Percentiles rank a stretch among this genome's conserved stretches.
phyloP scores from a whole-genome alignment of 2,888 invertebrate genomes.

The Tipula helvola region DNA sequence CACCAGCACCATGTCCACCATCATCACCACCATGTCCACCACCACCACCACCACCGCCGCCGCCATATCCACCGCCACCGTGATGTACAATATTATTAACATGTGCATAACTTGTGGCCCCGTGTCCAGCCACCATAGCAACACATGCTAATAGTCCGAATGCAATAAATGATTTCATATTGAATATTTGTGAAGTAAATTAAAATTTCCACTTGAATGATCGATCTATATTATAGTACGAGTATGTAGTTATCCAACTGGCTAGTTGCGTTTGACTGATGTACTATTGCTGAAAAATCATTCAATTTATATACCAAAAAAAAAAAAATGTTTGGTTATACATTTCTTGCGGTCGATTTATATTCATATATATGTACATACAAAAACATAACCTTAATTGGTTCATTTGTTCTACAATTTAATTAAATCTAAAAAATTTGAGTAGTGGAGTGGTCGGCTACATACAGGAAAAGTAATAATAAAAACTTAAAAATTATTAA shows the following conservation, averaged over 20 bases:
- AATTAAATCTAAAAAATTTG: neutral
- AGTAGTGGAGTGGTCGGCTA: neutral
- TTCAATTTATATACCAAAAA: neutral
- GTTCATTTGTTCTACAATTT: neutral
- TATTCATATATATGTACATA: no score
- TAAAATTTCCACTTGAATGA: neutral
- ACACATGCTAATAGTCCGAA: neutral
- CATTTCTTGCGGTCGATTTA: neutral
- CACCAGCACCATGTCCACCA: neutral
- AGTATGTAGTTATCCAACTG: neutral
- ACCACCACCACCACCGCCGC: neutral
- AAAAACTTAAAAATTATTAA: neutral
- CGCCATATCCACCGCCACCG: neutral
- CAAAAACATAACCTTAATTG: neutral
- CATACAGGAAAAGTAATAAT: neutral
- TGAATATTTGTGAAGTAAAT: neutral
- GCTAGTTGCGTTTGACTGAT: neutral
- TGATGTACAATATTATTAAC: neutral
- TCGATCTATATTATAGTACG: neutral
- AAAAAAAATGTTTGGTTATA: neutral
- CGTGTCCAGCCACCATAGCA: neutral
- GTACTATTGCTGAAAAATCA: neutral
- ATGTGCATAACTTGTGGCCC: neutral
- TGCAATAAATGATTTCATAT: conserved; percentile 6
- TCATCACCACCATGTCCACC: neutral